phyloP scores from a whole-genome alignment of 1,140 invertebrate species.

The Listronotus oregonensis region DNA sequence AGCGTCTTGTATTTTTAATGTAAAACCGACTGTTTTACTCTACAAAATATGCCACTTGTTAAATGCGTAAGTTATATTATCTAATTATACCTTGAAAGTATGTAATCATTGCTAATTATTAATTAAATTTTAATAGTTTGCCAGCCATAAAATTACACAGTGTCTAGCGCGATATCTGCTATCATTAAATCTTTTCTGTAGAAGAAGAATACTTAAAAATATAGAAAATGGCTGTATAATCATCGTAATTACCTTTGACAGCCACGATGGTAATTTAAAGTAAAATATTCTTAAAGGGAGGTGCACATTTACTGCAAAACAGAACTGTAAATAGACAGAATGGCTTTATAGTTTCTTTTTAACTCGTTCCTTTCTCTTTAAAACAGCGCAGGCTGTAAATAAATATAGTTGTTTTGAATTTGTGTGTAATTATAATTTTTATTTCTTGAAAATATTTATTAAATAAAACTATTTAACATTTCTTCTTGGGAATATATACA shows the following conservation, averaged over 20 bases:
- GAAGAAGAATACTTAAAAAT: conserved; percentile 3
- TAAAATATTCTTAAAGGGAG: neutral
- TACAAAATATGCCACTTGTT: conserved; percentile 10
- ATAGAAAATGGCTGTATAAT: neutral
- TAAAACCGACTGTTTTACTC: neutral
- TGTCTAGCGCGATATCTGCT: neutral
- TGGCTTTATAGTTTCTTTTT: too few species aligned
- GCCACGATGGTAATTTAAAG: neutral
- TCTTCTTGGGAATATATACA: too few species aligned
- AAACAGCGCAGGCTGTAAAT: too few species aligned
- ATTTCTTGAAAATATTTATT: too few species aligned
- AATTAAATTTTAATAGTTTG: conserved; percentile 18
- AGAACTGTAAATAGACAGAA: too few species aligned
- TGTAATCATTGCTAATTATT: conserved; percentile 12
- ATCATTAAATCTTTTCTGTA: conserved; percentile 7
- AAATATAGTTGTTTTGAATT: too few species aligned
- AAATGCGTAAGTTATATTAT: conserved; percentile 10
- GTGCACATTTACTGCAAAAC: neutral
- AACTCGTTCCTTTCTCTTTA: too few species aligned
- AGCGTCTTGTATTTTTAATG: too few species aligned
- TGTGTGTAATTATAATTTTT: too few species aligned
- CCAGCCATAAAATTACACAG: conserved; percentile 11
- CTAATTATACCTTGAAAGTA: conserved; percentile 4
- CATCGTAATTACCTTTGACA: conserved; percentile 8
- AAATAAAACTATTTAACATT: too few species aligned